Evolutionary conservation across 2,113 vertebrate species (phyloP), one percentile per base, ranked within the genome.

Genomic region (Rhabdornis inornatus): DNA sequence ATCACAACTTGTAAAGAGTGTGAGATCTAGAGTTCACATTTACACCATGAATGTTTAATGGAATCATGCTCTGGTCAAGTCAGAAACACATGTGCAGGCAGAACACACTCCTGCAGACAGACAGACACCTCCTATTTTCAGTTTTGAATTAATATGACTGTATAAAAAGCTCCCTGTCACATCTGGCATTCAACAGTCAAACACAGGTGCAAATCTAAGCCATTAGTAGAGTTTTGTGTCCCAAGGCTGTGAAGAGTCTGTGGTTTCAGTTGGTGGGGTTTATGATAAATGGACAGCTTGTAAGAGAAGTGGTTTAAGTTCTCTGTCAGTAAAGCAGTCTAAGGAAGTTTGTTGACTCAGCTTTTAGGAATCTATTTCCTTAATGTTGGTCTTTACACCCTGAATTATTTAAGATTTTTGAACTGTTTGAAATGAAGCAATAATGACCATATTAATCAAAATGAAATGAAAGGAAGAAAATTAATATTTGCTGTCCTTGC

Each of bases 341-440:
- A 81, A 47, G 27, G 49, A 87, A 89, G 74, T 78, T 27, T 57
- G 18, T 59, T 78, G 55, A 33, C 39, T 87, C n/a, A 19, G 89
- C 59, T 77, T 85, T 81, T 66, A 81, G 55, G 50, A 92, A 56
- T 74, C 61, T 66, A 15, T 80, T 86, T 68, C 33, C 70, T 69
- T 69, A 76, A 72, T 14, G 1, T 59, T 77, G 42, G 17, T 70
- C 11, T 81, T 78, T 8, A 31, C 7, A 59, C 12, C 4, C 47
- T 77, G 37, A 66, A 71, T 78, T 10, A 63, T 71, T 92, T 84
- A 75, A 82, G 19, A 55, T 42, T 87, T 89, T 84, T 64, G 13
- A 66, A 59, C 18, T 42, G 27, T 61, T 89, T 61, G 57, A 92
- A 83, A 72, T 55, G 18, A 47, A 42, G 23, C 5, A 39, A 72